Conservation (phyloP, 2,888 invertebrate species). For the Dryomyza anilis region DNA sequence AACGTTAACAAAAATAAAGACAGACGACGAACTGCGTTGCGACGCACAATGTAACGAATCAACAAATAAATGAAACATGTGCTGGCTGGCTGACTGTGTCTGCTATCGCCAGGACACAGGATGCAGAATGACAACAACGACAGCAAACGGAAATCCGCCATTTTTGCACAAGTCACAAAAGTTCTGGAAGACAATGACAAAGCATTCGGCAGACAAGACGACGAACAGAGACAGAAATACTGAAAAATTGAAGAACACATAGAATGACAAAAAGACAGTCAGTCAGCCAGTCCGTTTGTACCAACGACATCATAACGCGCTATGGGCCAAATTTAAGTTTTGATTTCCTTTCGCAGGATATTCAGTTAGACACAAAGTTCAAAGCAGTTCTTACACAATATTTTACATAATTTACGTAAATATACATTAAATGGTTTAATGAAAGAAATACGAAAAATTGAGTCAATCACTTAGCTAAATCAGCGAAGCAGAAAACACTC, state of each 20-base stretch:
- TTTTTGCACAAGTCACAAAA: conserved; percentile 1
- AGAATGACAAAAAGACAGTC: not conserved
- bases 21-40: not conserved
- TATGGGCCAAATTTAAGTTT: conserved; percentile 16
- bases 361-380: conserved; percentile 22
- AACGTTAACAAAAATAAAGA: not conserved
- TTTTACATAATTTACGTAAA: too few species aligned
- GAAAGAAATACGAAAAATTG: too few species aligned
- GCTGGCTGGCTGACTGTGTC: not conserved
- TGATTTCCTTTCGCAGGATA: conserved; percentile 24
- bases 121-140: too few species aligned
- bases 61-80: not conserved
- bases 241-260: not conserved
- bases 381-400: too few species aligned
- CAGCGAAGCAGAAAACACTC: too few species aligned
- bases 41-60: not conserved
- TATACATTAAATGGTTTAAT: too few species aligned
- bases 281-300: not conserved
- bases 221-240: not conserved
- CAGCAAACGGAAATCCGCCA: conserved; percentile 17
- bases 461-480: too few species aligned
- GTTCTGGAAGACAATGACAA: not conserved
- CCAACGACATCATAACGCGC: not conserved
- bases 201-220: not conserved
- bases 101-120: too few species aligned